Base-by-base conservation (phyloP, 2,888 invertebrate genomes). In the Xanthia icteritia region DNA sequence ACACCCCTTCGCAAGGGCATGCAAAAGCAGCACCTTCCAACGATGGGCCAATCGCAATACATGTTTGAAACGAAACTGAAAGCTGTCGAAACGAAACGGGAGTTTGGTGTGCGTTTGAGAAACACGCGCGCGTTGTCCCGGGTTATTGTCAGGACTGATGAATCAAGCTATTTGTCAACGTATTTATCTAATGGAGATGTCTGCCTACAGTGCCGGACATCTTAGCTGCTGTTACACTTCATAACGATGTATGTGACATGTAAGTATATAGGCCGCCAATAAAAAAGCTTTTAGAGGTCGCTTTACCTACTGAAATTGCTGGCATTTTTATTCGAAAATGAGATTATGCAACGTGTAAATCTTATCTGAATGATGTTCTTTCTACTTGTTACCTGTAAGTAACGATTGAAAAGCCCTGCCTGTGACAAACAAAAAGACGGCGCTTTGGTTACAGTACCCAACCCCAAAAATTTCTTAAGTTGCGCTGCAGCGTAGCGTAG, bases 1-100 rank as follows among this genome's bases (percentile, higher is more conserved):
- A 95, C 91, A 3, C 96, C 96, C 73, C 90, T 91, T 36, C 96
- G 85, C 6, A 96, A 77, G 0, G 96, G 96, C 89, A 96, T 83
- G 83, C 95, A 96, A 69, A 95, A 95, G 77, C 96, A 95, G 82
- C 96, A 96, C 73, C 96, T 83, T 48, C 89, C 91, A 5, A 93
- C 73, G 0, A 79, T 67, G 0, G 93, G 93, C 88, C 90, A 92
- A 42, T 95, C 95, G 87, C 95, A 95, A 86, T 94, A 95, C 95
- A 95, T 95, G 76, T 86, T 89, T 85, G 60, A 77, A 73, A 54
- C 23, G 42, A 51, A 66, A 72, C 48, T n/a, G 13, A 27, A 61
- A 45, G 0, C 61, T 48, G 45, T 64, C 63, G 45, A 42, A 78
- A 48, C 61, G 71, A 58, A 74, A 81, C 76, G 48, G 31, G 48